Conservation (phyloP, 2,797 vertebrate species). For the Paratrypauchen microcephalus region DNA sequence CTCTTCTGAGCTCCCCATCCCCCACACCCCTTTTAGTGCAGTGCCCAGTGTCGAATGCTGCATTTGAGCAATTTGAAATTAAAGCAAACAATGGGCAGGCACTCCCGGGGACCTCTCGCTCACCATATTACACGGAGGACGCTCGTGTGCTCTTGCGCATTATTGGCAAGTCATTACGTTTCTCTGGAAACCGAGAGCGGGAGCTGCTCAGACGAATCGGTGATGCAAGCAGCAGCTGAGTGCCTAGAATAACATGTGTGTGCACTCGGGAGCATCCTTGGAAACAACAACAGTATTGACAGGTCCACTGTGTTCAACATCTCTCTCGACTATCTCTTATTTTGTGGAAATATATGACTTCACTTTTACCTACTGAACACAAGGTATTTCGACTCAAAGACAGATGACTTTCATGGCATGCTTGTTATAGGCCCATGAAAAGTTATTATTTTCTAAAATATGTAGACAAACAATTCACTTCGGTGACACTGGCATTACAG, state of each 20-base stretch:
- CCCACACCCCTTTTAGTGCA: slow-evolving; percentile 72
- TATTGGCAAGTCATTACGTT: slow-evolving; percentile 83
- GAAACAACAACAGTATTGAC: slow-evolving; percentile 64
- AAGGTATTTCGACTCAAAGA: not conserved
- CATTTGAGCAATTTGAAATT: slow-evolving; percentile 84
- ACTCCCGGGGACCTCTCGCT: slow-evolving; percentile 79
- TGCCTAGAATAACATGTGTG: slow-evolving; percentile 64
- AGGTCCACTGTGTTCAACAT: slow-evolving; percentile 3
- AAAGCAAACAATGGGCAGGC: slow-evolving; percentile 81
- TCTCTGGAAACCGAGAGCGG: slow-evolving; percentile 78
- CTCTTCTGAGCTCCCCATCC: slow-evolving; percentile 51
- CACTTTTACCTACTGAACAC: not conserved
- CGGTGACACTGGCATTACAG: not conserved
- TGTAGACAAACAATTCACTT: not conserved
- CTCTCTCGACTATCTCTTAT: not conserved
- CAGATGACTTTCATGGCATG: not conserved
- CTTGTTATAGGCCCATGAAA: not conserved
- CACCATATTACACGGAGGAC: slow-evolving; percentile 78
- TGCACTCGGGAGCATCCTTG: slow-evolving; percentile 62
- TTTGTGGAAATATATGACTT: not conserved
- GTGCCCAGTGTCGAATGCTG: slow-evolving; percentile 78
- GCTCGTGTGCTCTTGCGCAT: slow-evolving; percentile 79
- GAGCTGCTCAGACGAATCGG: slow-evolving; percentile 67
- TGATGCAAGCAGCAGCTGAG: slow-evolving; percentile 77
- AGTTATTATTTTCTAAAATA: too few species aligned